Percentiles rank a stretch among this genome's conserved stretches.
phyloP scores from a whole-genome alignment of 2,113 vertebrate genomes.

The Phaethornis superciliosus region DNA sequence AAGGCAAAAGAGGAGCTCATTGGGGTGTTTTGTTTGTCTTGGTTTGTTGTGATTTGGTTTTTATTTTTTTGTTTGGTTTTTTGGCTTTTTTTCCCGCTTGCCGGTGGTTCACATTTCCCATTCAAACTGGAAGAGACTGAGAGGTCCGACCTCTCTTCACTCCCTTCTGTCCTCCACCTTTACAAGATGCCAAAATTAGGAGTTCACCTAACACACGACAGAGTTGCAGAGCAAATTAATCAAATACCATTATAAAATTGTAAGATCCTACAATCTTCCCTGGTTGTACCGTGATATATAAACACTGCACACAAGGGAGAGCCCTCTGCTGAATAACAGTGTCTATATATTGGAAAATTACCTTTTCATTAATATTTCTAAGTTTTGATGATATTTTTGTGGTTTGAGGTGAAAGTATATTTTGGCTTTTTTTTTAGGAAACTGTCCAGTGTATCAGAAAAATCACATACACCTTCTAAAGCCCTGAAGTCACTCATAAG shows the following conservation, averaged over 20 bases:
- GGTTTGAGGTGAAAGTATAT: background rate
- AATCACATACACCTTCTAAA: background rate
- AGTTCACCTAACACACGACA: background rate
- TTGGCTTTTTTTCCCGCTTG: background rate
- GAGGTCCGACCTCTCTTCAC: too few species aligned
- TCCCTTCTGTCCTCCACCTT: background rate
- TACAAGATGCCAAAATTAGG: background rate
- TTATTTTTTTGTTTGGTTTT: too few species aligned
- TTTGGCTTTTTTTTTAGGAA: background rate
- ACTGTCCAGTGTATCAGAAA: background rate
- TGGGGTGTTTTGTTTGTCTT: too few species aligned
- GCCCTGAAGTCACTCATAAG: background rate
- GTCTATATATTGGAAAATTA: background rate
- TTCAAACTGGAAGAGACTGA: background rate
- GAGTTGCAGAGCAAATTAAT: too few species aligned
- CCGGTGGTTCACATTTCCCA: fast-evolving
- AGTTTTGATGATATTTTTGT: background rate
- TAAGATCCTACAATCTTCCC: too few species aligned
- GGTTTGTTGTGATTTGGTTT: too few species aligned
- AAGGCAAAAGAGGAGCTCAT: too few species aligned
- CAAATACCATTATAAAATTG: background rate
- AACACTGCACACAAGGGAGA: background rate
- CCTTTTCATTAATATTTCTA: background rate
- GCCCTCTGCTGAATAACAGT: background rate
- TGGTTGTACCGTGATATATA: fast-evolving